phyloP scores from a whole-genome alignment of 2,797 vertebrate species.

The Apodemus agrarius region DNA sequence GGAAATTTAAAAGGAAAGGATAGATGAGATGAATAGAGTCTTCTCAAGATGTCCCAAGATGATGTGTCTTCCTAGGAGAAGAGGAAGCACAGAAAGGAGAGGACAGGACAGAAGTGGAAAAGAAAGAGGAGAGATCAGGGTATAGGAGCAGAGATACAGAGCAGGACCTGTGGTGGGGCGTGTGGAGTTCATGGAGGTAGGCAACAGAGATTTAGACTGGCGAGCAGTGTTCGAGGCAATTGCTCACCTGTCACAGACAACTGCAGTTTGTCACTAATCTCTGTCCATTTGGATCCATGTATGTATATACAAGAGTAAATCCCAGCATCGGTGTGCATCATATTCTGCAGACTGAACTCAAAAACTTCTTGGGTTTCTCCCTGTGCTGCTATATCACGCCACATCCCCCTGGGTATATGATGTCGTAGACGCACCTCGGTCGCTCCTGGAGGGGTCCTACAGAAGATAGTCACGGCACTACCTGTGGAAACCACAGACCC shows the following conservation, averaged over 20 bases:
- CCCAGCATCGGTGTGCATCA: background rate
- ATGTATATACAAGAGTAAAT: background rate
- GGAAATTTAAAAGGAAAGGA: background rate
- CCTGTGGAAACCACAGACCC: background rate
- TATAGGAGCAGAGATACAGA: background rate
- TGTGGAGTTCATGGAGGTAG: background rate
- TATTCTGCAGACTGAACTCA: background rate
- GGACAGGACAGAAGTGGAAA: too few relatives aligned
- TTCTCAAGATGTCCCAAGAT: too few relatives aligned
- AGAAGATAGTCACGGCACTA: background rate
- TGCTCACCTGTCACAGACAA: background rate
- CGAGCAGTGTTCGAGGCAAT: background rate
- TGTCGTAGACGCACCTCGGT: accelerated
- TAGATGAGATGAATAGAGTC: too few relatives aligned
- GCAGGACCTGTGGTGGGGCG: too few relatives aligned
- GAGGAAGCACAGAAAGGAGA: too few relatives aligned
- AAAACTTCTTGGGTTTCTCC: background rate
- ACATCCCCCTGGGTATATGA: accelerated
- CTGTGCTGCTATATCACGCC: background rate
- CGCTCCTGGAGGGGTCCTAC: background rate
- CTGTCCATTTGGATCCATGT: accelerated
- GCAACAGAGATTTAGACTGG: background rate
- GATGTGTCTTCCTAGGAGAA: too few relatives aligned
- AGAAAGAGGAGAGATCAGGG: too few relatives aligned
- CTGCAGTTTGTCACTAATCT: background rate